Base-by-base conservation (phyloP, 2,113 vertebrate species). In the Pseudolaguvia tuberculata region DNA sequence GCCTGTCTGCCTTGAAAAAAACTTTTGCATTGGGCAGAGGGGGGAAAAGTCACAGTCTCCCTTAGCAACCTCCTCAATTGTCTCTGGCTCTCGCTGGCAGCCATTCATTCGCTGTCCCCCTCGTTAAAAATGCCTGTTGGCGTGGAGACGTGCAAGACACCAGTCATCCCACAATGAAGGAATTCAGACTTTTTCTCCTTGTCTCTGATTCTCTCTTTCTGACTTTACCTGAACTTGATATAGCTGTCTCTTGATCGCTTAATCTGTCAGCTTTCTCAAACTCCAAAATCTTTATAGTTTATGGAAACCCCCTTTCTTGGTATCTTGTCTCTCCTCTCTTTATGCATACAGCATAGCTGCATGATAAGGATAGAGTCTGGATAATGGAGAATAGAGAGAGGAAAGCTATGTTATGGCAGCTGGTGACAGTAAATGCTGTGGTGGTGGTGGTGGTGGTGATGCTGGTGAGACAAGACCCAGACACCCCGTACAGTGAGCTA, bases 51-150 rank as follows among this genome's bases (percentile, higher is more conserved):
- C 84, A 88, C 87, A 83, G 87, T 92, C 88, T 88, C 89, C 80
- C 91, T 82, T 88, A 89, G 91, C 86, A 92, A 92, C 91, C 87
- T 70, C 88, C 82, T 74, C 74, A 84, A 89, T 89, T 89, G 91
- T 91, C 90, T 89, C 84, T 85, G 84, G 86, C 85, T 86, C 75
- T 76, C 75, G 20, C 29, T 79, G 72, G 85, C 83, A 83, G 79
- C 81, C 84, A 88, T 88, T 89, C 88, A 88, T 82, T 86, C 80
- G 79, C 62, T n/a, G 81, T 87, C 76, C 81, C 85, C 84, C 82
- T 84, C 79, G 81, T 85, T 76, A 86, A 85, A 84, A 83, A 87
- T 72, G 77, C 73, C 70, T 74, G 78, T 81, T 78, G 83, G 87
- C 87, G 42, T 74, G 61, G 52, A 57, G 69, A 77, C 59, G 23